Evolutionary conservation across 2,888 invertebrate species (phyloP).

Genomic region (Mythimna pallens): DNA sequence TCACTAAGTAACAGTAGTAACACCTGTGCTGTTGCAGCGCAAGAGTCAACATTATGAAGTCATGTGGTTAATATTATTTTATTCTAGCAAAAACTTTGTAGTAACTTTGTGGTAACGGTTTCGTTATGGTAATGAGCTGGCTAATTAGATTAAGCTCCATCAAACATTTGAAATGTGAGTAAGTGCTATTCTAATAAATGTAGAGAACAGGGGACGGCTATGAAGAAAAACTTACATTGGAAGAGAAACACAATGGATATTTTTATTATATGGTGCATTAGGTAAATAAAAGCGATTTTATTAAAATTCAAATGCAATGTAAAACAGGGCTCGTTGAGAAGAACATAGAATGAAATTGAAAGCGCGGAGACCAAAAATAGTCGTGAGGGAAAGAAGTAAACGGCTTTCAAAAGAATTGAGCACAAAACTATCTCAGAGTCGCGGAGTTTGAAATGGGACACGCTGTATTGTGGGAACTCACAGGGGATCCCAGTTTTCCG

Average conservation of each 20-base stretch:
- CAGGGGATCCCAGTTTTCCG: conserved; percentile 51
- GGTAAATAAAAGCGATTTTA: conserved; percentile 38
- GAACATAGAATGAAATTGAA: conserved; percentile 59
- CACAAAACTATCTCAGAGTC: conserved; percentile 51
- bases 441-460: conserved; percentile 56
- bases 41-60: conserved; percentile 15
- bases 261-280: conserved; percentile 24
- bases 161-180: conserved; percentile 20
- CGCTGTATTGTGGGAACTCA: conserved; percentile 55
- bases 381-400: conserved; percentile 46
- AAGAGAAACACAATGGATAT: too few relatives aligned
- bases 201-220: not conserved
- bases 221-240: not conserved
- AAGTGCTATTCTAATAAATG: conserved; percentile 13
- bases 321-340: conserved; percentile 43
- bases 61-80: conserved; percentile 1
- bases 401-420: conserved; percentile 56
- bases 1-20: conserved; percentile 12
- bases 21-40: conserved; percentile 35
- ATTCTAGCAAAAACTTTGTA: not conserved
- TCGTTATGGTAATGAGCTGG: conserved; percentile 27
- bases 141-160: conserved; percentile 23
- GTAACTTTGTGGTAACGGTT: conserved; percentile 4
- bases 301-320: conserved; percentile 56
- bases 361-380: conserved; percentile 53